Evolutionary conservation across 2,113 vertebrate species (phyloP), one percentile per base, ranked within the genome.

Genomic region (Eira barbara): DNA sequence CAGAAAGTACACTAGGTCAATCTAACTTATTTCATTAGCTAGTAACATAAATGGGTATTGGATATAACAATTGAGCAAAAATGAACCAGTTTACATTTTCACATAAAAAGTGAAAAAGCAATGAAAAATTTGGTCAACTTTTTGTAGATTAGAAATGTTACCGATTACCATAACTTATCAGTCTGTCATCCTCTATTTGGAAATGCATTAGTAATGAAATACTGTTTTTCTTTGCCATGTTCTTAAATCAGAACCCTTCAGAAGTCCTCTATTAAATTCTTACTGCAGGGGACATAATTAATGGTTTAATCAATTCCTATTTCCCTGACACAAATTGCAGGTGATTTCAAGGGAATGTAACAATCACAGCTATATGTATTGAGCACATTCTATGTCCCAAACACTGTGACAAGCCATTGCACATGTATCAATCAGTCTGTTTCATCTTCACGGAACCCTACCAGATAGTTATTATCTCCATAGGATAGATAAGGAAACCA

Each of bases 141-240:
- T 89, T 87, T 39, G 14, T 67, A 79, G 8, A 61, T 93, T 91
- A 93, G 63, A 95, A 96, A 96, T 93, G 36, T 55, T 81, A 71
- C 34, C 59, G 71, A 29, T 69, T 78, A 73, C 27, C 57, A 91
- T 91, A 76, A 85, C 52, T 95, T 59, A 74, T 61, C 85, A 88
- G 13, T 74, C 84, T 97, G 8, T 87, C 47, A 61, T 65, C 6
- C 20, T 90, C 47, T n/a, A 91, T 78, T 92, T 86, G n/a, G 29
- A 96, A 91, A 86, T 65, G 29, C 25, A 13, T 89, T 74, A 73
- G 73, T 61, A 91, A 89, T 94, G 47, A 73, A 73, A 82, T 67
- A 31, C 2, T 81, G 14, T 21, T 96, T 97, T 85, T 85, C 86
- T 90, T 89, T 94, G n/a, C 36, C 49, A 31, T 61, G 25, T 90